Evolutionary conservation across 1,140 invertebrate genomes (phyloP).

Genomic region (Leptinotarsa undecemlineata): DNA sequence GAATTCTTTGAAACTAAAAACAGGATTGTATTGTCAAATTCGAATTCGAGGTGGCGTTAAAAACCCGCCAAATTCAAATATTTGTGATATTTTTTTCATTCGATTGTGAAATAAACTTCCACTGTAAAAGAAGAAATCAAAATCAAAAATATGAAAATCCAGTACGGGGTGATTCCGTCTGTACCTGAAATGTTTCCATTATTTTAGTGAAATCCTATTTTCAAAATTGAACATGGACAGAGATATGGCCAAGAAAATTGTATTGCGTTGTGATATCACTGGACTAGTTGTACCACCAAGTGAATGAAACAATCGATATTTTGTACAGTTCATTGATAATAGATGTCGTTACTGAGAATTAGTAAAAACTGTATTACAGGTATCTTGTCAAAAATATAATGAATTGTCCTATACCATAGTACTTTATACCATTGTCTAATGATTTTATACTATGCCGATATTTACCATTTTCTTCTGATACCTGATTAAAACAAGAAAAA

Average conservation of each 20-base stretch:
- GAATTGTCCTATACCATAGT: no score
- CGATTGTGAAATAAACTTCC: background rate
- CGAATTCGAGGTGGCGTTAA: slow-evolving; percentile 23
- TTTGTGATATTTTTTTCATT: background rate
- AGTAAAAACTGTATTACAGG: no score
- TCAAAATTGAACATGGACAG: background rate
- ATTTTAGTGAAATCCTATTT: background rate
- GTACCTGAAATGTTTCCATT: background rate
- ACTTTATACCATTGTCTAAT: no score
- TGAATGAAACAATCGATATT: slow-evolving; percentile 10
- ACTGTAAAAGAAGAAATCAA: background rate
- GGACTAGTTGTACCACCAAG: background rate
- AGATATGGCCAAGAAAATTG: background rate
- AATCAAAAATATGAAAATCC: background rate
- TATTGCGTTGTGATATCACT: no score
- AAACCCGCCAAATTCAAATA: slow-evolving; percentile 21
- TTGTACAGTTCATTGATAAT: background rate
- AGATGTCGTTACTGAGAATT: slow-evolving; percentile 10
- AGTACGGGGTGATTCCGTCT: background rate
- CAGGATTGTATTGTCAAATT: slow-evolving; percentile 6
- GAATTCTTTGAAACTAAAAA: slow-evolving; percentile 2
- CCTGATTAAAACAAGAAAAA: no score
- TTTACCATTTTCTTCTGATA: no score
- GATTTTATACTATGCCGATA: no score
- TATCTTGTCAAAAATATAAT: no score